phyloP scores from a whole-genome alignment of 2,797 vertebrate genomes.

The Rhincodon typus region DNA sequence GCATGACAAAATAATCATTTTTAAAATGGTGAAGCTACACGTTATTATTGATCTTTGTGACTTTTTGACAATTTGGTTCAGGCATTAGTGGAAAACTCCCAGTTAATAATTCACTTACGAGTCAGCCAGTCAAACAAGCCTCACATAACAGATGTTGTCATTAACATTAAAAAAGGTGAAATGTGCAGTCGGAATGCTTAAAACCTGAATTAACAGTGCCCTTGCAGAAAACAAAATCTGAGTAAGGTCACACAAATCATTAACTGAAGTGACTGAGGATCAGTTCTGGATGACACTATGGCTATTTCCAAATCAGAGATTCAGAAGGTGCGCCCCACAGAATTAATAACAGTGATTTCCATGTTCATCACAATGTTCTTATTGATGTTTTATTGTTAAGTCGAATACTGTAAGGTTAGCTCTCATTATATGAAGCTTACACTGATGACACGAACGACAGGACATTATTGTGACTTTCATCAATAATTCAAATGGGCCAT shows the following conservation, averaged over 20 bases:
- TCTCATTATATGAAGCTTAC: background rate
- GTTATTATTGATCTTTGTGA: slow-evolving; percentile 21
- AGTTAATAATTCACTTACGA: slow-evolving; percentile 33
- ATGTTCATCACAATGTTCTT: background rate
- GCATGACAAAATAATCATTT: slow-evolving; percentile 31
- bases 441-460: background rate
- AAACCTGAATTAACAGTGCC: slow-evolving; percentile 15
- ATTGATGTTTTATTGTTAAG: background rate
- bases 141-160: slow-evolving; percentile 25
- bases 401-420: background rate
- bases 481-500: slow-evolving; percentile 10
- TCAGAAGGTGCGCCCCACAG: background rate
- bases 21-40: background rate
- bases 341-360: background rate
- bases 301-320: background rate
- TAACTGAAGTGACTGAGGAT: background rate
- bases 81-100: background rate
- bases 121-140: slow-evolving; percentile 12
- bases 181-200: background rate
- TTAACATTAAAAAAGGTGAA: background rate
- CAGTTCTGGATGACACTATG: background rate
- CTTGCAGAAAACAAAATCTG: slow-evolving; percentile 1
- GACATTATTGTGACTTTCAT: background rate
- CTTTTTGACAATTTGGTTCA: slow-evolving; percentile 8
- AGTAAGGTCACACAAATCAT: background rate